phyloP scores from a whole-genome alignment of 2,888 invertebrate genomes.

The Ophion obscuratus region DNA sequence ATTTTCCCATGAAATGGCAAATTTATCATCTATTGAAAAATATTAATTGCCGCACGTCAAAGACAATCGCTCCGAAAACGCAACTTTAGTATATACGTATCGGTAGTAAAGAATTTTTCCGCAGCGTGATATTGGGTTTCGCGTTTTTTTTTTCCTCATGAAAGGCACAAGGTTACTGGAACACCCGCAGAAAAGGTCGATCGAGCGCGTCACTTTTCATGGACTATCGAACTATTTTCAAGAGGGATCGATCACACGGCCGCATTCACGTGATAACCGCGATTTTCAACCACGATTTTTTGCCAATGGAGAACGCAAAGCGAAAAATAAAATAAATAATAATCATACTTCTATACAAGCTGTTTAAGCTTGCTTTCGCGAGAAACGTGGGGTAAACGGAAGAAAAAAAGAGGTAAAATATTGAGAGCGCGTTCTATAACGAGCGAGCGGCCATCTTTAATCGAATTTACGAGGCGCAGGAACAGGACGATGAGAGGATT shows the following conservation, averaged over 20 bases:
- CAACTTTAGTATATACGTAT: neutral
- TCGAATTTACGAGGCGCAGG: slow-evolving; percentile 46
- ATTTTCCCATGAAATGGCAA: neutral
- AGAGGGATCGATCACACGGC: slow-evolving; percentile 32
- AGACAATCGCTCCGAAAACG: neutral
- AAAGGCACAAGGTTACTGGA: slow-evolving; percentile 3
- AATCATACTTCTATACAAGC: slow-evolving; percentile 21
- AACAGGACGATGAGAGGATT: slow-evolving; percentile 27
- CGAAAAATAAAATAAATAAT: neutral
- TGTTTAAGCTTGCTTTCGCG: slow-evolving; percentile 15
- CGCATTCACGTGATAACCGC: neutral
- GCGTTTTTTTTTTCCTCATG: neutral
- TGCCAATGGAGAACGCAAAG: slow-evolving; percentile 1
- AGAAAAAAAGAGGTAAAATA: slow-evolving; percentile 29
- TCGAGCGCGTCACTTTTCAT: slow-evolving; percentile 7
- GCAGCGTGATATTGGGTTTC: neutral
- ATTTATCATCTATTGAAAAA: neutral
- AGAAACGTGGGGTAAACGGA: slow-evolving; percentile 20
- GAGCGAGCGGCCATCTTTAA: slow-evolving; percentile 58
- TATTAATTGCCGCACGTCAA: neutral
- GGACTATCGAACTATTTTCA: slow-evolving; percentile 33
- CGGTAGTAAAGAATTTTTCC: neutral
- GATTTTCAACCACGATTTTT: slow-evolving; percentile 16
- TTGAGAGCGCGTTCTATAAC: slow-evolving; percentile 42
- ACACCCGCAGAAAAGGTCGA: neutral